These are phyloP conservation scores for Ectemnius lituratus DNA, from an alignment of 2,888 invertebrate species.

Conservation along the genomic window DNA sequence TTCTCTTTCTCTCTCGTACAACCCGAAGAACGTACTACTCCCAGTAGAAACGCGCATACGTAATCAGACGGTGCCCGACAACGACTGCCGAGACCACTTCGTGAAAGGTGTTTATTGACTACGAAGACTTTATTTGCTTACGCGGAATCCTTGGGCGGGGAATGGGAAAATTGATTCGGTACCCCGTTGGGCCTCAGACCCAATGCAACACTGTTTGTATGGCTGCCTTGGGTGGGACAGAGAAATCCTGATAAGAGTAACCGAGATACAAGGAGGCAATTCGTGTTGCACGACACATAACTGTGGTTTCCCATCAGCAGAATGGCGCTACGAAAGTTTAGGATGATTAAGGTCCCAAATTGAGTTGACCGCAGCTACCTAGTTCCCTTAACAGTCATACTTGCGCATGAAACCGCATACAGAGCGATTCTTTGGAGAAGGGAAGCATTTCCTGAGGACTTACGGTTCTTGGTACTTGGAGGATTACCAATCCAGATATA, in stretches of 20 bases:
- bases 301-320: background rate
- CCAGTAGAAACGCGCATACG: constrained; percentile 24
- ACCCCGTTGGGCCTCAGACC: background rate
- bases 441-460: background rate
- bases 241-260: background rate
- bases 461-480: background rate
- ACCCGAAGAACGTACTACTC: background rate
- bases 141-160: too few species aligned
- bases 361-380: background rate
- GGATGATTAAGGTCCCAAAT: constrained; percentile 6
- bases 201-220: background rate
- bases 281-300: background rate
- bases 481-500: constrained; percentile 15
- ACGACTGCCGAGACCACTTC: too few species aligned
- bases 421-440: background rate
- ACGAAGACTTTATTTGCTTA: too few species aligned
- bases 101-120: too few species aligned
- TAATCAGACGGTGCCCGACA: too few species aligned
- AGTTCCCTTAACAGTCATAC: background rate
- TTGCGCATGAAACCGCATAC: constrained; percentile 1
- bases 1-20: background rate
- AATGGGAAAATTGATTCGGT: background rate
- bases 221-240: background rate
- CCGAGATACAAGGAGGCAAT: background rate
- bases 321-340: constrained; percentile 2